Conservation (phyloP, 2,888 invertebrate genomes). For the Lamellibrachia columna region DNA sequence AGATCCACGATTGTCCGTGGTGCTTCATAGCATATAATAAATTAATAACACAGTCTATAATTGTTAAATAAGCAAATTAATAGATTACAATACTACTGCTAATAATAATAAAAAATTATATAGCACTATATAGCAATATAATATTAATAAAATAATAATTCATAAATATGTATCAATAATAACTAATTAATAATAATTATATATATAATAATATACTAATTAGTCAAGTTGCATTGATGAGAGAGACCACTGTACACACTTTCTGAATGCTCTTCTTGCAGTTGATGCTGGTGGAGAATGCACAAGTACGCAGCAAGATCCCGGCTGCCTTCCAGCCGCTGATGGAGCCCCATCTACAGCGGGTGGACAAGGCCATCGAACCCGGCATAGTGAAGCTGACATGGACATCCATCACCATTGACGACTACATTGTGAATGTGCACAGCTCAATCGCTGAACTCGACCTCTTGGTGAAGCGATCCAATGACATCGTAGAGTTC, state of each 20-base stretch:
- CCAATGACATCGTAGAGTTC: conserved; percentile 64
- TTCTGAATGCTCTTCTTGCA: conserved; percentile 38
- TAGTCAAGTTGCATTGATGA: too few relatives aligned
- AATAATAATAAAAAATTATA: too few relatives aligned
- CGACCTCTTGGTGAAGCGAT: conserved; percentile 74
- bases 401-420: conserved; percentile 89
- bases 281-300: conserved; percentile 66
- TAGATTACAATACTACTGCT: too few relatives aligned
- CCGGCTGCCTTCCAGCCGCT: conserved; percentile 88
- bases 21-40: too few relatives aligned
- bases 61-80: too few relatives aligned
- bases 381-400: conserved; percentile 69
- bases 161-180: too few relatives aligned
- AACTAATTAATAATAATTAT: too few relatives aligned
- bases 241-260: background rate
- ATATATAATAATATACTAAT: too few relatives aligned
- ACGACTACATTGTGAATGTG: conserved; percentile 78
- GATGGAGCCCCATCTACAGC: conserved; percentile 86
- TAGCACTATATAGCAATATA: too few relatives aligned
- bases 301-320: conserved; percentile 61
- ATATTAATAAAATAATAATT: too few relatives aligned
- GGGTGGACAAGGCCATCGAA: conserved; percentile 67
- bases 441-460: conserved; percentile 73
- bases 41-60: too few relatives aligned
- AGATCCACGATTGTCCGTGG: too few relatives aligned